Percentiles rank a stretch among this genome's conserved stretches.
These are phyloP conservation scores for Microhierax caerulescens DNA, from an alignment of 2,797 vertebrate genomes.

Conservation along the genomic window DNA sequence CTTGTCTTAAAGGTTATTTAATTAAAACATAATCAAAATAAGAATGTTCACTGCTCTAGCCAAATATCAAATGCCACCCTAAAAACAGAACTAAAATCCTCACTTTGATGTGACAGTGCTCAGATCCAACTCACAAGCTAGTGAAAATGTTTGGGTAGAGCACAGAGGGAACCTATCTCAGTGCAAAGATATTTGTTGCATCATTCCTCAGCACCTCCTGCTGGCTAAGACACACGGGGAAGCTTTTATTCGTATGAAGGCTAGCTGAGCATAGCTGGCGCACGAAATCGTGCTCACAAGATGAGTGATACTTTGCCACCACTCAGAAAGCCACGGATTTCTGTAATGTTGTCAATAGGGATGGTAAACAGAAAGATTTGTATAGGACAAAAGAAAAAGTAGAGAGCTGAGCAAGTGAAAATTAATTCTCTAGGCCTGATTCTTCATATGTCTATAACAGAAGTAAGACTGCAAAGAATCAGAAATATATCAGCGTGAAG, in stretches of 20 bases:
- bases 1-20: conserved; percentile 37
- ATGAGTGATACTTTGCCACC: neutral
- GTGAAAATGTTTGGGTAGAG: neutral
- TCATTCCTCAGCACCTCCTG: conserved; percentile 19
- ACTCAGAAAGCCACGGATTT: neutral
- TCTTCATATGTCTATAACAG: neutral
- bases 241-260: rapidly evolving
- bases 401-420: neutral
- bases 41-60: neutral
- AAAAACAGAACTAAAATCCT: conserved; percentile 19
- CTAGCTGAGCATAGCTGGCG: neutral
- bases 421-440: neutral
- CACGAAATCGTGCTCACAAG: neutral
- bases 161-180: neutral
- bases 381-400: neutral
- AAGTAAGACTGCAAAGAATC: neutral
- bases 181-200: neutral
- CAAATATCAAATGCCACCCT: neutral
- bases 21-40: conserved; percentile 33
- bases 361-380: neutral
- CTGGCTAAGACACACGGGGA: neutral
- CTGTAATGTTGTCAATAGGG: neutral
- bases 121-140: neutral
- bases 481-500: neutral
- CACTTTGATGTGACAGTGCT: neutral